Evolutionary conservation across 2,797 vertebrate genomes (phyloP).

Genomic region (Chloroceryle inda): DNA sequence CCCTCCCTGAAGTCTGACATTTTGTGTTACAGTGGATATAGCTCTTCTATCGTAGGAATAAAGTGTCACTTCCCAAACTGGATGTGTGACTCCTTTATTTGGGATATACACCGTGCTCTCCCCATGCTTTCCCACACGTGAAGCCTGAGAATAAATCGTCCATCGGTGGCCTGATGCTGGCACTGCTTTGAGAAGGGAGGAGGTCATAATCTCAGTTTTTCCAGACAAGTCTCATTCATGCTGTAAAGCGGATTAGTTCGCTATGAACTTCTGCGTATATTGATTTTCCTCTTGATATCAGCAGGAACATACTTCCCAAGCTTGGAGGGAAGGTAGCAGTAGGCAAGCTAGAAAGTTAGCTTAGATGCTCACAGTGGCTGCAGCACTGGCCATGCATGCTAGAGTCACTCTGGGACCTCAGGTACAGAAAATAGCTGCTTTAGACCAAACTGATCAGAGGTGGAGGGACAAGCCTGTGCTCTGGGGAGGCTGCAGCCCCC

Average conservation of each 20-base stretch:
- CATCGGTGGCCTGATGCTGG: background rate
- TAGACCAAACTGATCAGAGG: background rate
- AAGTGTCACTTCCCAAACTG: constrained; percentile 7
- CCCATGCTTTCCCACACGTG: background rate
- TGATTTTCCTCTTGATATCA: background rate
- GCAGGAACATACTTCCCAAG: background rate
- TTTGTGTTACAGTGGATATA: background rate
- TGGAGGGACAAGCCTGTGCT: rapidly evolving
- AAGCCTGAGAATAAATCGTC: background rate
- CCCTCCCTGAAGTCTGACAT: background rate
- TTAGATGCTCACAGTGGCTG: background rate
- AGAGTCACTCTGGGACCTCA: background rate
- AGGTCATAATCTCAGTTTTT: background rate
- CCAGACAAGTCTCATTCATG: background rate
- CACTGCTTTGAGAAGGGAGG: background rate
- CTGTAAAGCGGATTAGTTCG: background rate
- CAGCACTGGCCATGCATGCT: background rate
- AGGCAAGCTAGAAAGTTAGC: background rate
- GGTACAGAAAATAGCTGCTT: rapidly evolving
- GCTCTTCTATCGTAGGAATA: constrained; percentile 25
- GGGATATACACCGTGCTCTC: background rate
- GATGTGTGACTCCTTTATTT: background rate
- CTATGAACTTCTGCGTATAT: background rate
- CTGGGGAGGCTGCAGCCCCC: background rate
- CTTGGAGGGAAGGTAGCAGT: background rate